Conservation (phyloP, 2,113 vertebrate species). For the Beaufortia kweichowensis region DNA sequence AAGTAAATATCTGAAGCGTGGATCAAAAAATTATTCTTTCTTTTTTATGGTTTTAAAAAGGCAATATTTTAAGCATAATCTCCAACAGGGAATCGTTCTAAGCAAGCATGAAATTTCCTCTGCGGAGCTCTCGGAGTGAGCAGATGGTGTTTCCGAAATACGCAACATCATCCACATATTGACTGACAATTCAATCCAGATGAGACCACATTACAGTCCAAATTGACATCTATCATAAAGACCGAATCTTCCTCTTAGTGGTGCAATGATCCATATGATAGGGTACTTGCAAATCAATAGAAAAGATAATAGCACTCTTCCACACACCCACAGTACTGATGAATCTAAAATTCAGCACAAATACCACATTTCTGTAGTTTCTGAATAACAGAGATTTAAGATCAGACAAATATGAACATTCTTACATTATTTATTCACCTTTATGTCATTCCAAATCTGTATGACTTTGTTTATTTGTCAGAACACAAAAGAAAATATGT, state of each 20-base stretch:
- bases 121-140: not conserved
- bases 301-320: constrained; percentile 11
- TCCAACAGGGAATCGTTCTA: not conserved
- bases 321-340: not conserved
- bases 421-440: too few relatives aligned
- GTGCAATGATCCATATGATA: constrained; percentile 29
- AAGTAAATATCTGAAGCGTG: too few relatives aligned
- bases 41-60: not conserved
- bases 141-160: constrained; percentile 47
- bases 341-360: not conserved
- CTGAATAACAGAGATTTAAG: not conserved
- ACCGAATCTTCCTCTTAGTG: constrained; percentile 11
- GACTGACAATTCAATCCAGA: constrained; percentile 42
- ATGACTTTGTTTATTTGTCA: too few relatives aligned
- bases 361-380: not conserved
- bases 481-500: too few relatives aligned
- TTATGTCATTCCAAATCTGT: too few relatives aligned
- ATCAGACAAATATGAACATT: too few relatives aligned
- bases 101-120: constrained; percentile 16
- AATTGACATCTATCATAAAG: constrained; percentile 24
- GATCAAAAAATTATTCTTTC: too few relatives aligned
- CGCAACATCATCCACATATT: constrained; percentile 41
- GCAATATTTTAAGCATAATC: constrained; percentile 14
- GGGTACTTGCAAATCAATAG: constrained; percentile 25
- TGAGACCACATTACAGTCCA: constrained; percentile 31